Evolutionary conservation across 1,140 invertebrate genomes (phyloP).

Genomic region (Drosophila watanabei): DNA sequence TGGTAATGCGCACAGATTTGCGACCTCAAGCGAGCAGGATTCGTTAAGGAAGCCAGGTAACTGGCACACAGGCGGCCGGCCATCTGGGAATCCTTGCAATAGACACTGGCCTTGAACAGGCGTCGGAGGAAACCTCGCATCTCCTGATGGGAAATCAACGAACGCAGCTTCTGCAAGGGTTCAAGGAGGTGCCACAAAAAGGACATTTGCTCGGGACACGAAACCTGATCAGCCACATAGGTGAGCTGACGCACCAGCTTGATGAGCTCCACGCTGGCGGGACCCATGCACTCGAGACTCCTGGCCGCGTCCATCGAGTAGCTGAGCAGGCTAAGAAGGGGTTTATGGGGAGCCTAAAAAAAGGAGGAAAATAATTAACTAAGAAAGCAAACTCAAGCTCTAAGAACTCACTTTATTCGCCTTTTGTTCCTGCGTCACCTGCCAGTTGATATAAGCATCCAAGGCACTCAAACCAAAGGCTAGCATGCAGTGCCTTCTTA

Average conservation of each 20-base stretch:
- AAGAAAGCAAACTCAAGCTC: neutral
- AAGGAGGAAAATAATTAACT: neutral
- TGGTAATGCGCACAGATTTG: slow-evolving; percentile 48
- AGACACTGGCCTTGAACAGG: slow-evolving; percentile 46
- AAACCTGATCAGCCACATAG: slow-evolving; percentile 30
- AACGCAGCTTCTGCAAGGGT: slow-evolving; percentile 41
- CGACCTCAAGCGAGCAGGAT: slow-evolving; percentile 16
- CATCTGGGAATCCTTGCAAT: slow-evolving; percentile 32
- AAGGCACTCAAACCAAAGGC: slow-evolving; percentile 36
- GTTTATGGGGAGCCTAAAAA: slow-evolving; percentile 19
- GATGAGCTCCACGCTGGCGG: slow-evolving; percentile 36
- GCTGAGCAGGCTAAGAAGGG: slow-evolving; percentile 16
- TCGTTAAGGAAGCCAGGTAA: slow-evolving; percentile 34
- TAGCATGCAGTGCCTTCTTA: slow-evolving; percentile 51
- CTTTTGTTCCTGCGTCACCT: slow-evolving; percentile 8
- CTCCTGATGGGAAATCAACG: slow-evolving; percentile 26
- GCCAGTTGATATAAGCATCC: slow-evolving; percentile 56
- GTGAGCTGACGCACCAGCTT: slow-evolving; percentile 36
- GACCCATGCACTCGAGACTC: slow-evolving; percentile 46
- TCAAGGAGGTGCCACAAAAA: slow-evolving; percentile 31
- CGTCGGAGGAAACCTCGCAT: slow-evolving; percentile 37
- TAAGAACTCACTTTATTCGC: slow-evolving; percentile 29
- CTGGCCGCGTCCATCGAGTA: slow-evolving; percentile 40
- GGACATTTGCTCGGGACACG: slow-evolving; percentile 25
- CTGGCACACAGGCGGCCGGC: slow-evolving; percentile 22